Conservation (phyloP, 2,113 vertebrate species). For the Nipponia nippon region DNA sequence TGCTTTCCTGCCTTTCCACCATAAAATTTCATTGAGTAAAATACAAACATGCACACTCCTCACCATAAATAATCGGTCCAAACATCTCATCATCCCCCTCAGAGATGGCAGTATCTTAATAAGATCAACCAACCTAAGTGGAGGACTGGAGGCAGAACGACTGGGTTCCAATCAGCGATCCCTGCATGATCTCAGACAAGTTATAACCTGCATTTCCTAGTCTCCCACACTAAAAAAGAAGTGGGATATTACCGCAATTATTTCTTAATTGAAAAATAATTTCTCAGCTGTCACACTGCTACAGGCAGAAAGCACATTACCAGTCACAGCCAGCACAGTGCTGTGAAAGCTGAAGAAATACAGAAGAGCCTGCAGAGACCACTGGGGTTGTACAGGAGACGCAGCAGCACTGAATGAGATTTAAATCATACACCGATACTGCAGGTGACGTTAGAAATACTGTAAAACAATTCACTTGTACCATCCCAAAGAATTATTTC, state of each 20-base stretch:
- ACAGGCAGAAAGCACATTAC: not conserved
- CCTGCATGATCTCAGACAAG: slow-evolving; percentile 19
- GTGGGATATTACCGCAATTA: not conserved
- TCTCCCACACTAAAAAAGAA: slow-evolving; percentile 31
- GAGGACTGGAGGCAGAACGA: slow-evolving; percentile 28
- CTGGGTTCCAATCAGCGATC: slow-evolving; percentile 1
- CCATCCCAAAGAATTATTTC: not conserved
- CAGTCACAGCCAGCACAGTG: not conserved
- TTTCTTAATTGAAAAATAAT: slow-evolving; percentile 35
- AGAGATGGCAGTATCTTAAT: slow-evolving; percentile 45
- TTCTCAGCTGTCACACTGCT: slow-evolving; percentile 4
- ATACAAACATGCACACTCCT: not conserved
- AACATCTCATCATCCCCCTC: slow-evolving; percentile 17
- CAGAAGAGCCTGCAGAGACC: not conserved
- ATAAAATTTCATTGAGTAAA: slow-evolving; percentile 38
- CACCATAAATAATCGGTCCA: slow-evolving; percentile 34
- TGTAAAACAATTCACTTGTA: not conserved
- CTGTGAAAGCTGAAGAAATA: not conserved
- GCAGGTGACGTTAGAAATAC: not conserved
- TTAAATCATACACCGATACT: not conserved
- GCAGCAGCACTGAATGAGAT: not conserved
- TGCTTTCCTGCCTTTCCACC: slow-evolving; percentile 2
- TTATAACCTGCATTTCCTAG: slow-evolving; percentile 34
- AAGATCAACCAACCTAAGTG: not conserved
- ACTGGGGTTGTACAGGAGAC: not conserved